These are phyloP conservation scores for Phragmatobia fuliginosa DNA, from an alignment of 2,888 invertebrate species.

Conservation along the genomic window DNA sequence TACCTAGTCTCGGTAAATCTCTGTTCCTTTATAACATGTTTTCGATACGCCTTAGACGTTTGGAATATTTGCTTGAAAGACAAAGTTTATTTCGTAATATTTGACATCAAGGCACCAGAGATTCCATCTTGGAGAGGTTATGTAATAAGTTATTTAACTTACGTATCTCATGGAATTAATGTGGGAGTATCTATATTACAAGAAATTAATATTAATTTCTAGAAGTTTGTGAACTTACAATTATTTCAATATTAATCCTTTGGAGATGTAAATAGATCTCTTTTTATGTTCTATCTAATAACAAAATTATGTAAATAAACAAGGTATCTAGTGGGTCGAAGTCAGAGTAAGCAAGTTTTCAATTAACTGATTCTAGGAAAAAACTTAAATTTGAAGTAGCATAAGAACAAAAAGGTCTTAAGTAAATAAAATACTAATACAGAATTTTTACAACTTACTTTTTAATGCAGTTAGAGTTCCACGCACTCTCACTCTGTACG, in stretches of 20 bases:
- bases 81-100: constrained; percentile 25
- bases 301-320: not conserved
- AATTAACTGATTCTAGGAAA: not conserved
- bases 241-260: constrained; percentile 9
- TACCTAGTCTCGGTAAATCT: not conserved
- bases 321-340: not conserved
- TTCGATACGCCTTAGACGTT: constrained; percentile 38
- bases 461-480: too few species aligned
- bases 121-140: constrained; percentile 16
- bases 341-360: not conserved
- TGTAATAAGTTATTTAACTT: constrained; percentile 27
- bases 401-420: not conserved
- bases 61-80: constrained; percentile 32
- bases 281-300: not conserved
- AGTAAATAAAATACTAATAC: too few species aligned
- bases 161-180: constrained; percentile 17
- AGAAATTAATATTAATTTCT: constrained; percentile 9
- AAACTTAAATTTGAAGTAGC: not conserved
- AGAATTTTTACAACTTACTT: too few species aligned
- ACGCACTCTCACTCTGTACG: too few species aligned
- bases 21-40: constrained; percentile 34
- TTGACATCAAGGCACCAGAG: constrained; percentile 19
- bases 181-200: constrained; percentile 14
- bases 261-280: not conserved
- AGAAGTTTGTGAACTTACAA: constrained; percentile 13